Evolutionary conservation across 2,113 vertebrate species (phyloP), one percentile per base, ranked within the genome.

Genomic region (Vidua chalybeata): DNA sequence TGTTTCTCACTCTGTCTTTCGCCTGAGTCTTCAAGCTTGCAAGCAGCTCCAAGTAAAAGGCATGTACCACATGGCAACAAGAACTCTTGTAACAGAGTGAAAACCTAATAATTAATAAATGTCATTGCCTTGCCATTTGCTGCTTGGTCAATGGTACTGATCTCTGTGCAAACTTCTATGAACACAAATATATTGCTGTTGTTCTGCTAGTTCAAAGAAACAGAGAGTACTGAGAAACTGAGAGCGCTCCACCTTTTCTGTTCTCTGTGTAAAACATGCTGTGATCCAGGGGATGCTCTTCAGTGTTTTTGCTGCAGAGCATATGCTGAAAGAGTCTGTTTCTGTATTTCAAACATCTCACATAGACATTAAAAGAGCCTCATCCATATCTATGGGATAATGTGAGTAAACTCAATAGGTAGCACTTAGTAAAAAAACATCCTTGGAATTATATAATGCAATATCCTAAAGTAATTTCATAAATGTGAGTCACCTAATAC

Each of bases 401-500:
- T 81, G 31, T 81, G 84, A 94, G 89, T 77, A 84, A 94, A 91
- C 69, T 89, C 64, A 91, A 91, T 71, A 95, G 73, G 64, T 26
- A 86, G 28, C 51, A 87, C 55, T 86, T 92, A 84, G 80, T 87
- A 84, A 95, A 87, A 95, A 91, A 78, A 89, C 46, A 78, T 84
- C 56, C 33, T 91, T 85, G 30, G 56, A 93, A 89, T 75, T 64
- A 78, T 64, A 48, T 33, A 94, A 89, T 87, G 39, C 39, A 89
- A 91, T 84, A 84, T 75, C 52, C 66, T 68, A 68, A 84, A 22
- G 45, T 94, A 93, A 93, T 78, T 89, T 64, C 45, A 63, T 72
- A 75, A 78, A 86, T 79, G 27, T 56, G 84, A 87, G 35, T 87
- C 71, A 75, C 37, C 52, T 81, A 87, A 93, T 94, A 43, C 30